These are phyloP conservation scores for Tinamus major DNA, from an alignment of 2,797 vertebrate species.

Conservation along the genomic window DNA sequence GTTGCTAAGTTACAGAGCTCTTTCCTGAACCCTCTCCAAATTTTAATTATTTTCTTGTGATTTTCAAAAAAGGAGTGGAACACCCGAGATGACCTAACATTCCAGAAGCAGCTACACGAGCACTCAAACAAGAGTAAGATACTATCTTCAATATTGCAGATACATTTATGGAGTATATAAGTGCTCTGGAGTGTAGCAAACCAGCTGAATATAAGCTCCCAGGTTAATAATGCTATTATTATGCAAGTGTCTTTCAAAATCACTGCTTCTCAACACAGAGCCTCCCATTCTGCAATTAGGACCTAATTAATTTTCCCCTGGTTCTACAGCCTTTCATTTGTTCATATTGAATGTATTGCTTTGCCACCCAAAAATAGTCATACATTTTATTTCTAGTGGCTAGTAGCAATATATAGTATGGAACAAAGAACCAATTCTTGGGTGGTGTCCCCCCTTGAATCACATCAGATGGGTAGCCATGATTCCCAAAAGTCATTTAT, in stretches of 20 bases:
- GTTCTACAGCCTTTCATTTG: neutral
- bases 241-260: conserved; percentile 5
- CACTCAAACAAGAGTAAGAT: neutral
- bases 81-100: neutral
- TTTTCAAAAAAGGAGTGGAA: neutral
- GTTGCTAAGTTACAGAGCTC: neutral
- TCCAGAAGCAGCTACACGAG: neutral
- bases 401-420: neutral
- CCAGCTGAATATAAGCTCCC: neutral
- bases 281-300: neutral
- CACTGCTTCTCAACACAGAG: neutral
- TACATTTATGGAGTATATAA: neutral
- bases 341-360: neutral
- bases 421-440: neutral
- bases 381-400: neutral
- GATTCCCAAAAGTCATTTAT: neutral
- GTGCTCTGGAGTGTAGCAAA: neutral
- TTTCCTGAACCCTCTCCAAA: neutral
- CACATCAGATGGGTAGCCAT: neutral
- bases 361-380: neutral
- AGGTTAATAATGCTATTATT: neutral
- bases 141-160: neutral
- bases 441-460: neutral
- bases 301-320: neutral
- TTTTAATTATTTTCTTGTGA: neutral